These are phyloP conservation scores for Bothrops jararaca DNA, from an alignment of 2,113 vertebrate species.

Conservation along the genomic window DNA sequence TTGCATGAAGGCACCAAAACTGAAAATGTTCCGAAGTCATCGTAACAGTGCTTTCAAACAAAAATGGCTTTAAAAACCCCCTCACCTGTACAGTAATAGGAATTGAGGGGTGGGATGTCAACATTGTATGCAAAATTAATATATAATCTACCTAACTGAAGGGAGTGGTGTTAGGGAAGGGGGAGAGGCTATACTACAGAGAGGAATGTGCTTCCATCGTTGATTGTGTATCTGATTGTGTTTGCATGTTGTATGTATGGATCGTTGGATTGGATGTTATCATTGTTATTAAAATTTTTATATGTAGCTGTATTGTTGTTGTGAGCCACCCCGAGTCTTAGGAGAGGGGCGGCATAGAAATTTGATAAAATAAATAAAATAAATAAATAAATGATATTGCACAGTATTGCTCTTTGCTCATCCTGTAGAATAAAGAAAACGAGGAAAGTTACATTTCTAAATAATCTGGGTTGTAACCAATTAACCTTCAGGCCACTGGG, in stretches of 20 bases:
- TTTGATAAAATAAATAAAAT: no score
- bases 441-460: not conserved
- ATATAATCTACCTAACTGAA: not conserved
- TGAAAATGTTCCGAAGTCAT: not conserved
- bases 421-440: not conserved
- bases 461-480: not conserved
- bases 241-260: no score
- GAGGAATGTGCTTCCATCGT: no score
- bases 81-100: not conserved
- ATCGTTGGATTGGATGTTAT: no score
- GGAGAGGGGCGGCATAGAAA: no score
- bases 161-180: not conserved
- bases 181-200: not conserved
- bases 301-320: no score
- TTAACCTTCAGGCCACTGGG: not conserved
- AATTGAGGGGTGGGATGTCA: not conserved
- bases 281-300: no score
- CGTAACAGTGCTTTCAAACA: not conserved
- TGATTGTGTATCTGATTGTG: no score
- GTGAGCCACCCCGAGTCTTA: no score
- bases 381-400: not conserved
- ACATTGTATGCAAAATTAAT: not conserved
- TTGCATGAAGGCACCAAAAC: not conserved
- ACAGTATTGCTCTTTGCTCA: not conserved
- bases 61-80: not conserved